Percentiles rank a stretch among this genome's conserved stretches.
Conservation (phyloP, 2,797 vertebrate species). For the Semotilus atromaculatus region DNA sequence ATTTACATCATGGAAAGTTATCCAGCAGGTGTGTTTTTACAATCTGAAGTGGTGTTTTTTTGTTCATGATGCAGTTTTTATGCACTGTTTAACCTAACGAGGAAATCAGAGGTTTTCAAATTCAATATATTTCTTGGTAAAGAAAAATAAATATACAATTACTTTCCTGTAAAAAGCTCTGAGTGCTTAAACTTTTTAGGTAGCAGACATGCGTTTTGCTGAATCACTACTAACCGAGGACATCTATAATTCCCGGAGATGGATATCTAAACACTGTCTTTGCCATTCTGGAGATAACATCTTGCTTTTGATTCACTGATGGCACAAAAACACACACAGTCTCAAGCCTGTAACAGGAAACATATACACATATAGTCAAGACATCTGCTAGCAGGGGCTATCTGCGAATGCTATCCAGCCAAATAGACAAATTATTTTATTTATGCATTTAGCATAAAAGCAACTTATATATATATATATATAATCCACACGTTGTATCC, state of each 20-base stretch:
- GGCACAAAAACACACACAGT: background rate
- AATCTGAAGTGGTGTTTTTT: background rate
- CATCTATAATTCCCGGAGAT: slow-evolving; percentile 1
- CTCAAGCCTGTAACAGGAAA: background rate
- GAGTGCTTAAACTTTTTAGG: no score
- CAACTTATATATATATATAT: no score
- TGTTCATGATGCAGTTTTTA: background rate
- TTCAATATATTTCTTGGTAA: background rate
- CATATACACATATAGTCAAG: background rate
- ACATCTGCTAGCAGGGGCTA: background rate
- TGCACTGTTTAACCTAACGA: background rate
- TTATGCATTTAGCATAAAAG: background rate
- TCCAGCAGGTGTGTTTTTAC: slow-evolving; percentile 6
- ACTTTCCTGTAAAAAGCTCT: background rate
- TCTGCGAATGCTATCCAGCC: background rate
- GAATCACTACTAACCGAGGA: background rate
- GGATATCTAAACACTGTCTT: background rate
- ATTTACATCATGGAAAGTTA: background rate
- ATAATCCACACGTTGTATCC: no score
- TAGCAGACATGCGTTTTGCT: background rate
- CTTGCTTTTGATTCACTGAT: background rate
- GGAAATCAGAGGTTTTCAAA: background rate
- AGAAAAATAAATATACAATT: background rate
- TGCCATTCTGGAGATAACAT: background rate
- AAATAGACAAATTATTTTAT: background rate